Conservation (phyloP, 2,113 vertebrate genomes). For the Esox niger region DNA sequence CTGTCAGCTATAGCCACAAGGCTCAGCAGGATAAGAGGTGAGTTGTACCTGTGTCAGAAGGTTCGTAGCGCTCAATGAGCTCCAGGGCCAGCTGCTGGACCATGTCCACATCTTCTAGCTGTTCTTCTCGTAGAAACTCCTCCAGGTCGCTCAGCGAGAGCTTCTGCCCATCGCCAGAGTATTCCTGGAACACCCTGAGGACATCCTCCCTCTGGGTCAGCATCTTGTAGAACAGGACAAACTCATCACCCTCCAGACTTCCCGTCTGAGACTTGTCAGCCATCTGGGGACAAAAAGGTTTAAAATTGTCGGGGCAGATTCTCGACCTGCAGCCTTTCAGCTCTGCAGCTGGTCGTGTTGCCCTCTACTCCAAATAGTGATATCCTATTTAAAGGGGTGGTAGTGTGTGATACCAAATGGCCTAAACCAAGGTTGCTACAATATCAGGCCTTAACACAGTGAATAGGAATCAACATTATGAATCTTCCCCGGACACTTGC, state of each 20-base stretch:
- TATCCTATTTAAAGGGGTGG: not conserved
- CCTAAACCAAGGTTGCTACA: no score
- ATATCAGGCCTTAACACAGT: no score
- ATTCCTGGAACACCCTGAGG: constrained; percentile 80
- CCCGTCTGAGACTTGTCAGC: constrained; percentile 86
- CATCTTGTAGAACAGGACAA: constrained; percentile 92
- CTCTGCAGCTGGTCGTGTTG: no score
- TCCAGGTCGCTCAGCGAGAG: constrained; percentile 81
- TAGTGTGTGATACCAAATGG: not conserved
- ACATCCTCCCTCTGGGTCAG: constrained; percentile 86
- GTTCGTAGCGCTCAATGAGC: constrained; percentile 84
- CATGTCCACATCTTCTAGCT: constrained; percentile 76
- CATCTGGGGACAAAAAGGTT: constrained; percentile 65
- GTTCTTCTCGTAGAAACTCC: constrained; percentile 84
- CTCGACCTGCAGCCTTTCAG: no score
- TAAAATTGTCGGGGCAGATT: not conserved
- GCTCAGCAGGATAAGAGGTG: not conserved
- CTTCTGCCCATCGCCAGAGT: constrained; percentile 85
- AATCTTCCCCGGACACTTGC: constrained; percentile 56
- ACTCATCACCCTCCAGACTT: constrained; percentile 87
- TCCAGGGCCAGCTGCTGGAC: constrained; percentile 74
- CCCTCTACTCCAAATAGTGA: no score
- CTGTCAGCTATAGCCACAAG: not conserved
- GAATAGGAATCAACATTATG: no score
- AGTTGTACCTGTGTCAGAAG: constrained; percentile 50